Evolutionary conservation across 2,888 invertebrate species (phyloP).

Genomic region (Pterostichus niger): DNA sequence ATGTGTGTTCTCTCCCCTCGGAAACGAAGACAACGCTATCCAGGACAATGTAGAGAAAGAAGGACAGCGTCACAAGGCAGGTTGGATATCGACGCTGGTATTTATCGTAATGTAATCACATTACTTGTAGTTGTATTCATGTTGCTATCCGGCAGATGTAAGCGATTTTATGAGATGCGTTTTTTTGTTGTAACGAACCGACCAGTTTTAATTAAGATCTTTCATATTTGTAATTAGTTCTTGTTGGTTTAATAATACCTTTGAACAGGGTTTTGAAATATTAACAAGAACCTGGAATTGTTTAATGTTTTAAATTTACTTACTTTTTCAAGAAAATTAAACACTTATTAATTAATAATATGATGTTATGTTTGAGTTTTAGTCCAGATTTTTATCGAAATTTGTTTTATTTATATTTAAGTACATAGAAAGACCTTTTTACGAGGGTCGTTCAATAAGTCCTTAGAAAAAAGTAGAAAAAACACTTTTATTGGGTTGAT

Average conservation of each 20-base stretch:
- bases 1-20: conserved; percentile 30
- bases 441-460: too few relatives aligned
- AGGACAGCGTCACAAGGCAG: background rate
- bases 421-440: too few relatives aligned
- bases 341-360: too few relatives aligned
- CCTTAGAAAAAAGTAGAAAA: too few relatives aligned
- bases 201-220: conserved; percentile 38
- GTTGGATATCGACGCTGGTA: conserved; percentile 31
- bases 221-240: conserved; percentile 13
- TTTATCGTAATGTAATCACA: conserved; percentile 57
- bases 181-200: background rate
- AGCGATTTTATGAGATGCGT: background rate
- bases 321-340: too few relatives aligned
- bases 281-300: background rate
- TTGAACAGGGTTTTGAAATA: background rate
- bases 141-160: conserved; percentile 4
- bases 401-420: too few relatives aligned
- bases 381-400: too few relatives aligned
- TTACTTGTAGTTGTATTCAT: conserved; percentile 18
- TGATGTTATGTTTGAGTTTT: background rate
- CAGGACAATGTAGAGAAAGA: background rate
- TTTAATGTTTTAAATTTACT: too few relatives aligned
- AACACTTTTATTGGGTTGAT: too few relatives aligned
- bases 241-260: background rate
- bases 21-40: conserved; percentile 13